Evolutionary conservation across 2,888 invertebrate species (phyloP).

Genomic region (Pammene fasciana): DNA sequence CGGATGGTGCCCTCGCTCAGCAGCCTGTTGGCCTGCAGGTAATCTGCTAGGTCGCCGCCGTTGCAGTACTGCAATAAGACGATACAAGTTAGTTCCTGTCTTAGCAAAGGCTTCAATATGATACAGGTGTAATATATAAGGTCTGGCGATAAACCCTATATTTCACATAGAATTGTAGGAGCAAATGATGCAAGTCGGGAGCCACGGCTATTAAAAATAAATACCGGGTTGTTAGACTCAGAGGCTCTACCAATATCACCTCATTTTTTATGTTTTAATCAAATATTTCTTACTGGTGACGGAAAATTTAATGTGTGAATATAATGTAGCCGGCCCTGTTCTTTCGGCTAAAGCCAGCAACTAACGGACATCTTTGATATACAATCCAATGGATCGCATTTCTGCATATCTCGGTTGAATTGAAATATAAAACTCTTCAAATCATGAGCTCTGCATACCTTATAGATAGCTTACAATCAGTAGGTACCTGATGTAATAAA

Average conservation of each 20-base stretch:
- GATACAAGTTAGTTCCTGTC: neutral
- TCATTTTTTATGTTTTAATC: no score
- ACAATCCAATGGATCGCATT: slow-evolving; percentile 23
- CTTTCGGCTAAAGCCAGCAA: slow-evolving; percentile 10
- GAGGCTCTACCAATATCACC: no score
- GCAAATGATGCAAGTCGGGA: no score
- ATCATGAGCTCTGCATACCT: slow-evolving; percentile 20
- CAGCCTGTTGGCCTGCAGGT: slow-evolving; percentile 95
- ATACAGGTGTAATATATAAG: neutral
- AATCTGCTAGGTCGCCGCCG: slow-evolving; percentile 99
- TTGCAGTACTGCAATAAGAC: slow-evolving; percentile 92
- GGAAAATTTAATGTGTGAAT: no score
- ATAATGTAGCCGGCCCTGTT: no score
- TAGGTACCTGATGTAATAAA: slow-evolving; percentile 42
- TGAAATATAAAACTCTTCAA: slow-evolving; percentile 24
- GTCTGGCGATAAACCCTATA: neutral
- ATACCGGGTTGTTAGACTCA: no score
- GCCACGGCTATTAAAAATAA: no score
- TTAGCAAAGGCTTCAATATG: no score
- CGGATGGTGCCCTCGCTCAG: slow-evolving; percentile 98
- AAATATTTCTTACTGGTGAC: no score
- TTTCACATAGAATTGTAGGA: neutral
- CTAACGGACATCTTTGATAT: slow-evolving; percentile 14
- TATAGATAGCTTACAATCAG: neutral
- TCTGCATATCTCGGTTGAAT: slow-evolving; percentile 20